These are phyloP conservation scores for Eulemur rufifrons DNA, from an alignment of 2,113 vertebrate genomes.

Conservation along the genomic window DNA sequence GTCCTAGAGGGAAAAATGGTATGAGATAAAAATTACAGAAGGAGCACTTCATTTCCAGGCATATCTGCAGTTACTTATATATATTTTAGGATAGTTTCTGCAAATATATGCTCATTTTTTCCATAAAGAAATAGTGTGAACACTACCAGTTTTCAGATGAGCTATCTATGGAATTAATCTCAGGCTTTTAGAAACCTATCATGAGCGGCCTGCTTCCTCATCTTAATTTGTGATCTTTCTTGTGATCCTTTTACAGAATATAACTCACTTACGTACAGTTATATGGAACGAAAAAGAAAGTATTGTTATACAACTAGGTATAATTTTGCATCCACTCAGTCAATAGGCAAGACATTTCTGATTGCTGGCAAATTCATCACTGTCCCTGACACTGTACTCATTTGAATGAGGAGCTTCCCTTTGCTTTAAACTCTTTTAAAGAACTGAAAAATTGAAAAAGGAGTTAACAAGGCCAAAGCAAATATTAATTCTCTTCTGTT, in stretches of 20 bases:
- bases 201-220: not conserved
- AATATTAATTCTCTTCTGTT: slow-evolving; percentile 67
- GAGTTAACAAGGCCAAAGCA: slow-evolving; percentile 52
- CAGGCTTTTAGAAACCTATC: slow-evolving; percentile 11
- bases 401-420: slow-evolving; percentile 20
- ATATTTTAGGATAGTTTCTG: not conserved
- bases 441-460: not conserved
- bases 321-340: slow-evolving; percentile 32
- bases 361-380: slow-evolving; percentile 40
- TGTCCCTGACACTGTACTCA: not conserved
- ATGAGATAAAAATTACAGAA: slow-evolving; percentile 42
- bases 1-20: not conserved
- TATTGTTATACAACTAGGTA: not conserved
- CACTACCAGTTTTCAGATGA: slow-evolving; percentile 5
- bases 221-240: slow-evolving; percentile 59
- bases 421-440: slow-evolving; percentile 44
- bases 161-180: slow-evolving; percentile 53
- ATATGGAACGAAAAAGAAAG: slow-evolving; percentile 11
- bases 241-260: slow-evolving; percentile 5
- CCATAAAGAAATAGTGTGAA: slow-evolving; percentile 46
- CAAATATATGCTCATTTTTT: slow-evolving; percentile 25
- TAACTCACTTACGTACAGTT: slow-evolving; percentile 31
- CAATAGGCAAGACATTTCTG: slow-evolving; percentile 36
- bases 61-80: not conserved
- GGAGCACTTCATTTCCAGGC: not conserved